These are phyloP conservation scores for Notolabrus celidotus DNA, from an alignment of 2,797 vertebrate species.

Conservation along the genomic window DNA sequence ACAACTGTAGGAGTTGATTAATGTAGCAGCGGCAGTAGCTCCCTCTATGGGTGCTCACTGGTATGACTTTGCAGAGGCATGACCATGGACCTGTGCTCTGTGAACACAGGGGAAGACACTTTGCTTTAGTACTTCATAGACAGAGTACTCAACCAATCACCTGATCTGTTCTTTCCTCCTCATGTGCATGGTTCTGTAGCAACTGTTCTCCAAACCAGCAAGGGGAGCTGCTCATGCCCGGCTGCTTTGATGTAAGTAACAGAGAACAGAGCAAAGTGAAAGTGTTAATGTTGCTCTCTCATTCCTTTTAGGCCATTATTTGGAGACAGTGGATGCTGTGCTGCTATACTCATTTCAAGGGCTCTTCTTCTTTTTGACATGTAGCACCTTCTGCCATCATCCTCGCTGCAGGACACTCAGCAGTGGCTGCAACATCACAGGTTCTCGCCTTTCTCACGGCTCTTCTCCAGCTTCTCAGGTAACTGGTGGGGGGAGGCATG, in stretches of 20 bases:
- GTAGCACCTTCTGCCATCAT: constrained; percentile 91
- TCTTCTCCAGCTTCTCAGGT: constrained; percentile 97
- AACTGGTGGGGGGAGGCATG: constrained; percentile 5
- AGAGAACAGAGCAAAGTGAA: constrained; percentile 44
- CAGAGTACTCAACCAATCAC: constrained; percentile 14
- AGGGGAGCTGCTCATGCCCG: constrained; percentile 86
- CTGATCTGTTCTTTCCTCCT: constrained; percentile 45
- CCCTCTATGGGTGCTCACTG: constrained; percentile 10
- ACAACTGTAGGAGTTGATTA: neutral
- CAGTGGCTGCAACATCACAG: constrained; percentile 95
- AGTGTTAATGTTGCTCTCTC: constrained; percentile 78
- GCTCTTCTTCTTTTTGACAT: constrained; percentile 89
- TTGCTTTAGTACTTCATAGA: neutral
- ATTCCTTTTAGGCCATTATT: constrained; percentile 75
- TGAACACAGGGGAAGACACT: neutral
- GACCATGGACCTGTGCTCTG: neutral
- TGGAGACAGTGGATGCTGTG: constrained; percentile 76
- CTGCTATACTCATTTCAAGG: constrained; percentile 82
- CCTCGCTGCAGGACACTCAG: constrained; percentile 92
- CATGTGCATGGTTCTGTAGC: constrained; percentile 81
- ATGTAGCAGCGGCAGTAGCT: neutral
- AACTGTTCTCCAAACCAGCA: constrained; percentile 91
- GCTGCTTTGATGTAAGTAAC: constrained; percentile 92
- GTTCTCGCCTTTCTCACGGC: constrained; percentile 92
- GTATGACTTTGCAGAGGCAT: too few species aligned